These are phyloP conservation scores for Cataglyphis rosenhaueri DNA, from an alignment of 2,888 invertebrate species.

Conservation along the genomic window DNA sequence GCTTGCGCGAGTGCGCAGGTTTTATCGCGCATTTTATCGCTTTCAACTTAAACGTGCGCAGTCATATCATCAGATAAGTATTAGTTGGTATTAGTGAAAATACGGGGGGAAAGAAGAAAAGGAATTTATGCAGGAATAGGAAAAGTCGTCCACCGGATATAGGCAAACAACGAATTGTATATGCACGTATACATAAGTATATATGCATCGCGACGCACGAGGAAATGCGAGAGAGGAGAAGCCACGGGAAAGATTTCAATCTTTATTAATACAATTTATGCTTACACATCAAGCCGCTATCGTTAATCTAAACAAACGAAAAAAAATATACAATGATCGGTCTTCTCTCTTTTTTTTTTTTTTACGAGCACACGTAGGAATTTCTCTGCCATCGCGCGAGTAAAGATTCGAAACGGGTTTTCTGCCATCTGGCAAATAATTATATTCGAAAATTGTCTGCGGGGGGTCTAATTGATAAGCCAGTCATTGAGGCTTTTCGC, in stretches of 20 bases:
- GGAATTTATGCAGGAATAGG: slow-evolving; percentile 24
- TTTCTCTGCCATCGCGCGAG: not conserved
- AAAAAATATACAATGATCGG: not conserved
- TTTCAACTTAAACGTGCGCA: slow-evolving; percentile 58
- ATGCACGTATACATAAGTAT: not conserved
- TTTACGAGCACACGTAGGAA: not conserved
- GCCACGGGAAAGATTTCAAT: slow-evolving; percentile 14
- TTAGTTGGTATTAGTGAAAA: slow-evolving; percentile 53
- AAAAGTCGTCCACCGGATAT: slow-evolving; percentile 63
- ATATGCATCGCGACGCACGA: not conserved
- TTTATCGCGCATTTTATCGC: slow-evolving; percentile 45
- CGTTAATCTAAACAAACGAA: not conserved
- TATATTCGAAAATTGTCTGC: slow-evolving; percentile 61
- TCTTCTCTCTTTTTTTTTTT: not conserved
- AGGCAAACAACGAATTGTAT: not conserved
- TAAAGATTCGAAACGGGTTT: not conserved
- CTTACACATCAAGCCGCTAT: slow-evolving; percentile 2
- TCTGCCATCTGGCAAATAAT: slow-evolving; percentile 58
- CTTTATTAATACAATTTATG: slow-evolving; percentile 28
- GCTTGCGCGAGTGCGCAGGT: slow-evolving; percentile 36
- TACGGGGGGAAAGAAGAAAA: not conserved
- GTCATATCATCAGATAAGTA: slow-evolving; percentile 68
- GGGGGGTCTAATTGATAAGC: slow-evolving; percentile 60
- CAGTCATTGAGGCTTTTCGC: slow-evolving; percentile 18
- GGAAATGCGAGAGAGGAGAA: slow-evolving; percentile 1